Conservation (phyloP, 2,797 vertebrate species). For the Catharus ustulatus region DNA sequence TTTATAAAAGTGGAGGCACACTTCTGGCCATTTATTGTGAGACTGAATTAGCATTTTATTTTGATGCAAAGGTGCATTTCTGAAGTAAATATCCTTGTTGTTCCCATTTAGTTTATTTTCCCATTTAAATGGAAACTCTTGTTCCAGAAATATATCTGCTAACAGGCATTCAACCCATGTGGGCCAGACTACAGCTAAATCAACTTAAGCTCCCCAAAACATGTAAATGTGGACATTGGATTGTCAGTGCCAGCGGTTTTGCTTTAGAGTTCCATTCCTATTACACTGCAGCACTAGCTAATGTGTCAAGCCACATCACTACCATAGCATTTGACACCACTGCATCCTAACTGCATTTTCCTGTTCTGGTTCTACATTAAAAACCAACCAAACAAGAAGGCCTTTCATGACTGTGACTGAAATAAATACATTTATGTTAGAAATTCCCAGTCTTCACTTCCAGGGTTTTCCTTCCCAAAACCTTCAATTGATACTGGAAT, state of each 20-base stretch:
- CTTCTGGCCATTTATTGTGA: background rate
- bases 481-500: background rate
- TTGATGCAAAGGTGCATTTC: background rate
- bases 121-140: background rate
- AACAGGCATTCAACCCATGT: background rate
- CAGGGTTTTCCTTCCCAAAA: background rate
- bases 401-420: background rate
- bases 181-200: background rate
- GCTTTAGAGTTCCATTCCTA: background rate
- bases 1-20: background rate
- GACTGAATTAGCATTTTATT: background rate
- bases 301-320: background rate
- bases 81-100: conserved; percentile 15
- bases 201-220: background rate
- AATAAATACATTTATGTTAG: background rate
- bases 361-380: background rate
- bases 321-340: background rate
- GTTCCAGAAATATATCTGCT: background rate
- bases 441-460: background rate
- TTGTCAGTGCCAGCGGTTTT: background rate
- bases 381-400: background rate
- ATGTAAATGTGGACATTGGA: background rate
- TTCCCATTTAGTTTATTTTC: background rate
- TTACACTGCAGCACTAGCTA: background rate
- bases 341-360: background rate